phyloP scores from a whole-genome alignment of 2,888 invertebrate genomes.

The Trichopoda pennipes region DNA sequence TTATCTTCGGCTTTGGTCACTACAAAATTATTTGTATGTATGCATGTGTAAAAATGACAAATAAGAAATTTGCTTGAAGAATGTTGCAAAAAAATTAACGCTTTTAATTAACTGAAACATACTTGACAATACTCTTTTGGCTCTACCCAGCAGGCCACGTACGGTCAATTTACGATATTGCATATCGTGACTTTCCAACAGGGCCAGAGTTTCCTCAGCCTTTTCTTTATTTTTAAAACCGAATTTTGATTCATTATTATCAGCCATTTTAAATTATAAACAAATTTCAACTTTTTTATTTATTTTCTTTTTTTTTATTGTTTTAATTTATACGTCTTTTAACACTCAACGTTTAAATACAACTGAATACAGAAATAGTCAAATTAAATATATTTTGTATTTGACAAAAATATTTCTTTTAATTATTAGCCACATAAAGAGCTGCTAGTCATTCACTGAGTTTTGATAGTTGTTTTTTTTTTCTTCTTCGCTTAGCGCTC shows the following conservation, averaged over 20 bases:
- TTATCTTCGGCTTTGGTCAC: constrained; percentile 88
- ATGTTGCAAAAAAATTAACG: constrained; percentile 26
- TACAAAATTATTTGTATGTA: constrained; percentile 71
- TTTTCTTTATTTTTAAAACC: constrained; percentile 88
- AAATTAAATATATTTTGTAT: constrained; percentile 60
- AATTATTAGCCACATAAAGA: constrained; percentile 44
- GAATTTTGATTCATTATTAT: constrained; percentile 83
- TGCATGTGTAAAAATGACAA: background rate
- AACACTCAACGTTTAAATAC: constrained; percentile 56
- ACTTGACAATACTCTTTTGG: constrained; percentile 82
- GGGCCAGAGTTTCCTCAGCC: constrained; percentile 85
- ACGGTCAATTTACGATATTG: constrained; percentile 86
- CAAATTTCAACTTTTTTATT: background rate
- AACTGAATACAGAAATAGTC: constrained; percentile 61
- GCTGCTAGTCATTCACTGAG: constrained; percentile 19
- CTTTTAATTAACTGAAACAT: constrained; percentile 70
- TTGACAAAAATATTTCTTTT: constrained; percentile 52
- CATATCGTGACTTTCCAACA: constrained; percentile 84
- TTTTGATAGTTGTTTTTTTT: background rate
- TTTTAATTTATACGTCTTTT: constrained; percentile 46
- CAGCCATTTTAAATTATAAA: constrained; percentile 63
- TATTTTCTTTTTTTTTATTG: constrained; percentile 3
- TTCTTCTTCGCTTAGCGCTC: constrained; percentile 32
- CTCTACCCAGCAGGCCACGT: constrained; percentile 83
- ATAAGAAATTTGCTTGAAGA: background rate